Evolutionary conservation across 1,140 invertebrate species (phyloP), one percentile per base, ranked within the genome.

Genomic region (Leptinotarsa defecta): DNA sequence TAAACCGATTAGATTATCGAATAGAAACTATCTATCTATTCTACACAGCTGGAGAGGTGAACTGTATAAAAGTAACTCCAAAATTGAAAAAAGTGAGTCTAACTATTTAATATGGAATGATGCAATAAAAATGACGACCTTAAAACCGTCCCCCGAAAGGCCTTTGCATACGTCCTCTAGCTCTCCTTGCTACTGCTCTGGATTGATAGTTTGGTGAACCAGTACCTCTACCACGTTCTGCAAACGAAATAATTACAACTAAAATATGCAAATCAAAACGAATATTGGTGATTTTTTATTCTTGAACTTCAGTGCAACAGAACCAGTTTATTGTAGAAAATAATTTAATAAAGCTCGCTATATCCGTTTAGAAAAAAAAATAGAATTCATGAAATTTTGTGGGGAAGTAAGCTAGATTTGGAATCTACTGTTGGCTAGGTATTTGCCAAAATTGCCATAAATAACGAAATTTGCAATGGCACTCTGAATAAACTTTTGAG

Each of bases 291-390:
- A 43, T 43, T 78, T 48, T 81, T 80, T n/a, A 83, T 84, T n/a
- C 86, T 80, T 13, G 82, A 88, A 11, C 88, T 89, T 0, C 34
- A 11, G 34, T 43, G 34, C 34, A 43, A 43, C 0, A 43, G 34
- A 43, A 43, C 34, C 34, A 43, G 34, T 43, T 43, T 43, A 43
- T 43, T 43, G 4, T 43, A 43, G 34, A 43, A 11, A 43, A 11
- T 43, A 43, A 43, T 11, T 43, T 6, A 43, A 43, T 43, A 43
- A 6, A 43, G 34, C 8, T 43, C 0, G 34, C 34, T 11, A 34
- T 43, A 43, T 43, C 34, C 2, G 34, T 43, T 34, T 43, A 1
- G 8, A 43, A 43, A 34, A 11, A 34, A 43, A 43, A 11, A 11
- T 0, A 43, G 34, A 43, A 43, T 11, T 8, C 8, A 43, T 43